A percentile compares a stretch with the other conserved stretches of the same genome.
Evolutionary conservation across 2,113 vertebrate genomes (phyloP).

Genomic region (Rhineura floridana): DNA sequence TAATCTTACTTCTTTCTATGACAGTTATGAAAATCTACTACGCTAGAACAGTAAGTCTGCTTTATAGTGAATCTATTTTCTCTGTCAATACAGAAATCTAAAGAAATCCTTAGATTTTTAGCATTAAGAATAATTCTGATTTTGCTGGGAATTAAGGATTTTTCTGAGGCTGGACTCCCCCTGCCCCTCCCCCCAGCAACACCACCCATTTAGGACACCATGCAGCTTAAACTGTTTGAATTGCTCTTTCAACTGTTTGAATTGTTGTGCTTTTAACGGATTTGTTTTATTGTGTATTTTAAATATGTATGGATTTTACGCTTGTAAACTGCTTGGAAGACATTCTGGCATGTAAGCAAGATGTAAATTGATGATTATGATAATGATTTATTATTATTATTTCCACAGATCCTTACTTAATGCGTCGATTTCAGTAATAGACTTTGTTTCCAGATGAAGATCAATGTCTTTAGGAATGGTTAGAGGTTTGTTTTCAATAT

Average conservation of each 20-base stretch:
- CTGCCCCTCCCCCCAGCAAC: neutral
- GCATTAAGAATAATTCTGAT: neutral
- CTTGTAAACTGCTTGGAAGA: too few relatives aligned
- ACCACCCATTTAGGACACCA: neutral
- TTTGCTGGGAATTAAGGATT: neutral
- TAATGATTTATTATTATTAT: too few relatives aligned
- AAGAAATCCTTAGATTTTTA: neutral
- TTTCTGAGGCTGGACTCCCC: too few relatives aligned
- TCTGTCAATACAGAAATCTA: neutral
- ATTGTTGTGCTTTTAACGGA: too few relatives aligned
- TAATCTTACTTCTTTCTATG: neutral
- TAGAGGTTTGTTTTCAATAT: constrained; percentile 92
- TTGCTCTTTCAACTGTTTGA: too few relatives aligned
- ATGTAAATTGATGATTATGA: too few relatives aligned
- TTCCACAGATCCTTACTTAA: constrained; percentile 82
- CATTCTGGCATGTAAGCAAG: too few relatives aligned
- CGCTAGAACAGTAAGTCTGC: too few relatives aligned
- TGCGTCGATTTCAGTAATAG: constrained; percentile 94
- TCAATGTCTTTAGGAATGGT: constrained; percentile 98
- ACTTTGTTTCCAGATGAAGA: constrained; percentile 93
- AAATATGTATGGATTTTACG: too few relatives aligned
- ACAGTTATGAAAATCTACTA: neutral
- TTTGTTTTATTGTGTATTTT: too few relatives aligned
- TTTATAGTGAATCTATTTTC: neutral
- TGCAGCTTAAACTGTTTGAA: neutral